Base-by-base conservation (phyloP, 2,113 vertebrate species). In the Nerophis lumbriciformis region DNA sequence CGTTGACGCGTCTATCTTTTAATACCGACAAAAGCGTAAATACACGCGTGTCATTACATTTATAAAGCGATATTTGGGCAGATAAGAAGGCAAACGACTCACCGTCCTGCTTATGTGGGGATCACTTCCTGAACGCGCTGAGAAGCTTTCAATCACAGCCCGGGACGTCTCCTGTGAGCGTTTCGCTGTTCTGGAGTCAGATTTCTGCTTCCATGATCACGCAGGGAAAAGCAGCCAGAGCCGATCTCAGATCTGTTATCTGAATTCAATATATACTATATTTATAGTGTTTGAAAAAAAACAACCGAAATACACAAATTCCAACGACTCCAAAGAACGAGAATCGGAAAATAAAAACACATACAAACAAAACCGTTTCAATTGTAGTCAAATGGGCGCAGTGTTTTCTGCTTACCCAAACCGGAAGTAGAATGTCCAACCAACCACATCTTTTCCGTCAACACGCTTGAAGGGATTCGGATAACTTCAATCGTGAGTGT, bases 391-490 rank as follows among this genome's bases (percentile, higher is more conserved):
- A 70, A 5, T 3, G 79, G 66, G 54, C 79, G 78, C 71, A 44
- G 6, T 63, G 66, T 75, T 78, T 37, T 8, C 1, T 42, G 1
- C 16, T 4, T 5, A 11, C 4, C 19, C 4, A 63, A 57, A 38
- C 56, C 64, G 73, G 68, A 85, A 66, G 73, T 69, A 0, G 53
- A 21, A 42, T 3, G 12, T 50, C 13, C 12, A 44, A 53, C 13
- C 12, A 44, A 56, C 75, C 72, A 68, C 83, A 76, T 86, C 83
- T 84, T 68, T 76, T 86, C 86, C 84, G 84, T 48, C 39, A 77
- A 42, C 9, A 44, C n/a, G 2, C 38, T 39, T n/a, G 55, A 44
- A 16, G n/a, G 5, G 19, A 13, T 16, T 6, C 16, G 55, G 55
- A 57, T 6, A 10, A 7, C 10, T 44, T 44, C 39, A 35, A 12